Percentiles rank a stretch among this genome's conserved stretches.
These are phyloP conservation scores for Delichon dasypus DNA, from an alignment of 2,797 vertebrate species.

Conservation along the genomic window DNA sequence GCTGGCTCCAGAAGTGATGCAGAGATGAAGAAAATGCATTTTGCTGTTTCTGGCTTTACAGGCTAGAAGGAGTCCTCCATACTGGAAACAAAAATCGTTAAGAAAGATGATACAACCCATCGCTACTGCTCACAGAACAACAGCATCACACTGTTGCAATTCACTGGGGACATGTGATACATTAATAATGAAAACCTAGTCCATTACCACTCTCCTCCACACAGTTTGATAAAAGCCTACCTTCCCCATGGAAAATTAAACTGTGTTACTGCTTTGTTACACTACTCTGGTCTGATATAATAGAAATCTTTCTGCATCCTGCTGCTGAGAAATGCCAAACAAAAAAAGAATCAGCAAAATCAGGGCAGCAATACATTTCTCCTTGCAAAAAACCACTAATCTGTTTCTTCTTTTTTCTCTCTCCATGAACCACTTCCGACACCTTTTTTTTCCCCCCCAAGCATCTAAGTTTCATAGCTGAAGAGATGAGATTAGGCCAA, in stretches of 20 bases:
- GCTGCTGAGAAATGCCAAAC: not conserved
- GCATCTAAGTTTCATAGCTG: not conserved
- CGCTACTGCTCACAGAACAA: not conserved
- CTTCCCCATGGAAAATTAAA: conserved; percentile 1
- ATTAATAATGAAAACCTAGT: conserved; percentile 48
- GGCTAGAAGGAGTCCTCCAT: not conserved
- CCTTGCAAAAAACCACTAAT: not conserved
- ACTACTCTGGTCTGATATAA: not conserved
- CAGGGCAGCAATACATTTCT: not conserved
- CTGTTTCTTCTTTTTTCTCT: not conserved
- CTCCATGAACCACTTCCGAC: not conserved
- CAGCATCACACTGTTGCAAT: not conserved
- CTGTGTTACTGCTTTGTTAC: not conserved
- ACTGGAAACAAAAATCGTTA: conserved; percentile 1
- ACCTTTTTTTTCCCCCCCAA: accelerated
- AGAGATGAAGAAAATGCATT: conserved; percentile 68
- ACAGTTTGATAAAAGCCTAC: not conserved
- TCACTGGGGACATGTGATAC: not conserved
- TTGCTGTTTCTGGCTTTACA: conserved; percentile 36
- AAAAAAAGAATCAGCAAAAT: not conserved
- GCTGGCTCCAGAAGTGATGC: conserved; percentile 71
- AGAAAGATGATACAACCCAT: not conserved
- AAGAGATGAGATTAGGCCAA: not conserved
- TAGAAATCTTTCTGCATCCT: not conserved
- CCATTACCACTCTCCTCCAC: conserved; percentile 5